Base-by-base conservation (phyloP, 1,140 invertebrate genomes). In the Lepidurus arcticus region DNA sequence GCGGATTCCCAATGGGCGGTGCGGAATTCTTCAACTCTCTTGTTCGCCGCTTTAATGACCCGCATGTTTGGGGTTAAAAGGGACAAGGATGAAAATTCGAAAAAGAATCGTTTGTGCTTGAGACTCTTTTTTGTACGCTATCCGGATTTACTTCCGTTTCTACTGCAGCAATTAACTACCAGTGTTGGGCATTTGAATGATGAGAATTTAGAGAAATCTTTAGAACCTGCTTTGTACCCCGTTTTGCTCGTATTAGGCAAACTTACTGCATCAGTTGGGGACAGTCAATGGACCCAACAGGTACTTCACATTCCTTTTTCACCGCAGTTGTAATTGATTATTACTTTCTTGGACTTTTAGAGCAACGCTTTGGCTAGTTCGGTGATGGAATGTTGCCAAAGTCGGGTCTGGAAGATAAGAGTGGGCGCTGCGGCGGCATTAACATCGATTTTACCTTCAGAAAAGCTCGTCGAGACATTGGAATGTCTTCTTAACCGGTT, bases 1-100 rank as follows among this genome's bases (percentile, higher is more conserved):
- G 90, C 90, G 78, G 90, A 90, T 16, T 83, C 85, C 74, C 88
- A 89, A 2, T 98, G 95, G 95, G 88, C 90, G 77, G 93, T 94
- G 84, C 87, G 94, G 76, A 98, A 98, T 85, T 91, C 94, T 0
- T 90, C 94, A 0, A 94, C 94, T 0, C 85, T 98, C 24, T 85
- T 98, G 44, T 92, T 95, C 81, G 91, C 92, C 81, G 88, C 94
- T 2, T 85, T 98, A n/a, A 90, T 97, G 79, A 92, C 90, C 26
- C 87, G 95, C 81, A 91, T 96, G 79, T 97, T 98, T 88, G 96
- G 96, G 16, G 95, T 97, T 0, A 91, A 92, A 81, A 87, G 93
- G 78, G 89, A 89, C 0, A 89, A 90, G 79, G 90, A 93, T 84
- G 85, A 81, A 44, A 89, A 89, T 74, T 87, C 90, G 21, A 90